Conservation (phyloP, 2,113 vertebrate genomes). For the Asarcornis scutulata region DNA sequence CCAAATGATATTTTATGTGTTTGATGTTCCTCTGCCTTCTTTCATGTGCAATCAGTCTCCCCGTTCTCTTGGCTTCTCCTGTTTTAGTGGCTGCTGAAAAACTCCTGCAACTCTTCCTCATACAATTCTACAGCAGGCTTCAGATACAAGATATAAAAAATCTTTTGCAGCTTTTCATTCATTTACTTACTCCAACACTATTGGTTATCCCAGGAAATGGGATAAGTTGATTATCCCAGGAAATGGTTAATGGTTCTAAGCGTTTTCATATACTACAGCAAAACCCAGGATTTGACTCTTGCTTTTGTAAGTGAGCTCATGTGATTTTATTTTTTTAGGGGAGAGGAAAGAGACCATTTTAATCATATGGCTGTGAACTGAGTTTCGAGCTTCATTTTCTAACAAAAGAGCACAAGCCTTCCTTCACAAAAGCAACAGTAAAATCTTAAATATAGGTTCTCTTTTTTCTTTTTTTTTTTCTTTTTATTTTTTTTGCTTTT, state of each 20-base stretch:
- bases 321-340: slow-evolving; percentile 26
- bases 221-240: slow-evolving; percentile 1
- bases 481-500: background rate
- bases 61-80: background rate
- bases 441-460: background rate
- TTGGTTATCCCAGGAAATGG: slow-evolving; percentile 28
- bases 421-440: slow-evolving; percentile 19
- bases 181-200: background rate
- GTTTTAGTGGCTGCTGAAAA: background rate
- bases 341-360: slow-evolving; percentile 6
- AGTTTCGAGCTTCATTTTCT: slow-evolving; percentile 41
- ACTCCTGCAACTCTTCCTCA: background rate
- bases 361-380: background rate
- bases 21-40: background rate
- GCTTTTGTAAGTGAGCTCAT: slow-evolving; percentile 39
- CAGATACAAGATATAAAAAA: background rate
- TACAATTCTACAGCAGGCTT: background rate
- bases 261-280: slow-evolving; percentile 12
- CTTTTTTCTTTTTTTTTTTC: background rate
- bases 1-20: background rate
- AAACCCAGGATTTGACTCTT: slow-evolving; percentile 15
- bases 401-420: slow-evolving; percentile 18
- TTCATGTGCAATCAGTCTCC: background rate
- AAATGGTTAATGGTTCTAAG: slow-evolving; percentile 29
- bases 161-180: background rate